Evolutionary conservation across 2,888 invertebrate species (phyloP), one percentile per base, ranked within the genome.

Genomic region (Sycophila texana): DNA sequence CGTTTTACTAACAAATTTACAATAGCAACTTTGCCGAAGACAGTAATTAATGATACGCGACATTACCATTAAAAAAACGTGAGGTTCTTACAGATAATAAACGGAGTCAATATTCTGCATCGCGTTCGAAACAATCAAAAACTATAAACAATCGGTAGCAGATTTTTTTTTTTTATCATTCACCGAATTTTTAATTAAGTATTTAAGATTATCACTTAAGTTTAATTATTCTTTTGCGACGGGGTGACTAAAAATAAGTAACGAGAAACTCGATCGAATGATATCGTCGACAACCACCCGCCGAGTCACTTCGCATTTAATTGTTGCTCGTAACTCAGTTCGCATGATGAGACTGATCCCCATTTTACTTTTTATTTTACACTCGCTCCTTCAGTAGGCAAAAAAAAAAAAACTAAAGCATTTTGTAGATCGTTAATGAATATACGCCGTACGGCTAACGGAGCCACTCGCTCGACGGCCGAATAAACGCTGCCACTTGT

Each of bases 261-360:
- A 66, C 13, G 22, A 18, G 4, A 65, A 51, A 10, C 18, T 81
- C 16, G 57, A 71, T 53, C 66, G 74, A 74, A 66, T 79, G 66
- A 61, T 47, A 68, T 63, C 51, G 60, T 72, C 30, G 53, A 71
- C 3, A 10, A 75, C 39, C 53, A 66, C 71, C 63, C 61, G 72
- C 51, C 73, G 65, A 75, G 74, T 78, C 72, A 81, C 58, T 51
- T 78, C 74, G 71, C 76, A 79, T 74, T 81, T 81, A 79, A 61
- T 77, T 81, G 79, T 79, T 81, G 76, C 74, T 81, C 53, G 57
- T 68, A 73, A 79, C 79, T 81, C 81, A 81, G 81, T 79, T 81
- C 68, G 73, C 75, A 74, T 81, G 73, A 81, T 81, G 81, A 79
- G 81, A 81, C 81, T 81, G 81, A 81, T 77, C 30, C 58, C 63